phyloP scores from a whole-genome alignment of 2,113 vertebrate species.

The Peromyscus polionotus region DNA sequence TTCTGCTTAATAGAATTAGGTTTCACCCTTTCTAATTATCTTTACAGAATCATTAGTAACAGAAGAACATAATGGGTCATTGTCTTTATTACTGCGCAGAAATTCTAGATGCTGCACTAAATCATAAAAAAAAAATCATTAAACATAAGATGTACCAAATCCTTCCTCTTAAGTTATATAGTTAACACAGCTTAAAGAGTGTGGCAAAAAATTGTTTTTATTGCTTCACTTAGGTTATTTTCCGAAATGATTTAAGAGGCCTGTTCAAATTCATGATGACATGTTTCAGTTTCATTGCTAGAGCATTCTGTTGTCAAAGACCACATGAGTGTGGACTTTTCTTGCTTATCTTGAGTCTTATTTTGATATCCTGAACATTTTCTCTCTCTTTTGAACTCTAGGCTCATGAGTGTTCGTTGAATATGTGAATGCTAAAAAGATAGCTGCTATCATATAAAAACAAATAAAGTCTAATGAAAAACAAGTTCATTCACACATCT shows the following conservation, averaged over 20 bases:
- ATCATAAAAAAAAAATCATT: conserved; percentile 86
- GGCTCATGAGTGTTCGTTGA: conserved; percentile 46
- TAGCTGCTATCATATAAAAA: neutral
- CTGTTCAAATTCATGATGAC: conserved; percentile 84
- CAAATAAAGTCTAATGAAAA: conserved; percentile 52
- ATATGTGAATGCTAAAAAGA: conserved; percentile 47
- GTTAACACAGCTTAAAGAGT: conserved; percentile 83
- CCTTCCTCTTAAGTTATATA: conserved; percentile 84
- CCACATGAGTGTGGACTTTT: conserved; percentile 60
- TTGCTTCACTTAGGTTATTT: conserved; percentile 84
- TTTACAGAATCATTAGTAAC: conserved; percentile 92
- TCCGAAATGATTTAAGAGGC: conserved; percentile 77
- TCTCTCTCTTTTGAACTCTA: neutral
- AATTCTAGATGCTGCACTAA: conserved; percentile 88
- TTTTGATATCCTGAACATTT: conserved; percentile 72
- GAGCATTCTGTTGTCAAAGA: conserved; percentile 77
- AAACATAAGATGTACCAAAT: conserved; percentile 85
- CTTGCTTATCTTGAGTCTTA: conserved; percentile 42
- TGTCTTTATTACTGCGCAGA: conserved; percentile 89
- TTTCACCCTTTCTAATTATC: conserved; percentile 92
- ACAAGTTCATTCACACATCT: conserved; percentile 61
- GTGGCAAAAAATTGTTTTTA: conserved; percentile 83
- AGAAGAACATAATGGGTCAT: conserved; percentile 91
- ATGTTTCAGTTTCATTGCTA: conserved; percentile 83
- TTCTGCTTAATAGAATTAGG: conserved; percentile 91